Evolutionary conservation across 2,888 invertebrate species (phyloP).

Genomic region (Bellardia pandia): DNA sequence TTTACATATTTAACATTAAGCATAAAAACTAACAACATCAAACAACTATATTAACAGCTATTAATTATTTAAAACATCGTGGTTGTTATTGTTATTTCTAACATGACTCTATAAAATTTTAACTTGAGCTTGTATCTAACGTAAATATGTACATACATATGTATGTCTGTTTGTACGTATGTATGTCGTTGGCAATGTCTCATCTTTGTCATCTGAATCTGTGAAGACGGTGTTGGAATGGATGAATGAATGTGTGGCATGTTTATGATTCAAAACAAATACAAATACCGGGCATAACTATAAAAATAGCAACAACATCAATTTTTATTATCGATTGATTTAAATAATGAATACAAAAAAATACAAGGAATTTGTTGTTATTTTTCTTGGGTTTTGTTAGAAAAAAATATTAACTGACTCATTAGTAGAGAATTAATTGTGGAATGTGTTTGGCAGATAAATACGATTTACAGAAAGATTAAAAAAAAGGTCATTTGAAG

Average conservation of each 20-base stretch:
- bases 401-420: slow-evolving; percentile 35
- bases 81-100: background rate
- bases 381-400: background rate
- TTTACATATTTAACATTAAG: slow-evolving; percentile 3
- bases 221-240: background rate
- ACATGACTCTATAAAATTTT: slow-evolving; percentile 9
- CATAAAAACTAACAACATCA: background rate
- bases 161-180: background rate
- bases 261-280: slow-evolving; percentile 48
- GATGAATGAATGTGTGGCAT: slow-evolving; percentile 24
- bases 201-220: slow-evolving; percentile 5
- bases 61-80: background rate
- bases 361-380: background rate
- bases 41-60: background rate
- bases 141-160: background rate
- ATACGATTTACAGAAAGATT: background rate
- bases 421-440: slow-evolving; percentile 30
- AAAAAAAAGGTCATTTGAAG: background rate
- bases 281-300: slow-evolving; percentile 21
- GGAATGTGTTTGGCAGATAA: slow-evolving; percentile 37
- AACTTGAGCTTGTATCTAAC: background rate
- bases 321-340: slow-evolving; percentile 31
- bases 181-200: background rate
- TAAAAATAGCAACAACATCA: slow-evolving; percentile 17
- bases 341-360: background rate